Base-by-base conservation (phyloP, 2,888 invertebrate genomes). In the Lucinisca nassula region DNA sequence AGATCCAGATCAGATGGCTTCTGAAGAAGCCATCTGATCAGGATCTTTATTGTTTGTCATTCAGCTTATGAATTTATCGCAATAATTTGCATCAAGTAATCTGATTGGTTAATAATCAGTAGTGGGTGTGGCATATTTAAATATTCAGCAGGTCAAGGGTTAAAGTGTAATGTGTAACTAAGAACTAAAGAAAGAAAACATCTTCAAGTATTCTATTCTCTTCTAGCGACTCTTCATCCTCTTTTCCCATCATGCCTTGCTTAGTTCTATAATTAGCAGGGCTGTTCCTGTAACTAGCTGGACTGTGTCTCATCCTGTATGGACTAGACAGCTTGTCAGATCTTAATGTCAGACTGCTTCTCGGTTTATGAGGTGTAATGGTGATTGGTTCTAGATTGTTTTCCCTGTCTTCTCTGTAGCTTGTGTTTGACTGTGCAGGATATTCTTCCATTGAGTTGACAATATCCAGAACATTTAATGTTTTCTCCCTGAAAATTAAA, bases 131-230 rank as follows among this genome's bases (percentile, higher is more conserved):
- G n/a, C n/a, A n/a, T n/a, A n/a, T n/a, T n/a, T n/a, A n/a, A n/a
- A n/a, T n/a, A n/a, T n/a, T n/a, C n/a, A n/a, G n/a, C n/a, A n/a
- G n/a, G n/a, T n/a, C n/a, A n/a, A n/a, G n/a, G n/a, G n/a, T n/a
- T n/a, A n/a, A n/a, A n/a, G n/a, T n/a, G n/a, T n/a, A n/a, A n/a
- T n/a, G n/a, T n/a, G n/a, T n/a, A n/a, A n/a, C n/a, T 40, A 40
- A 58, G 3, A 6, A 21, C 83, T 74, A 84, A 2, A 90, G 67
- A 75, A 93, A 93, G 82, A 93, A 93, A 76, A 93, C 90, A 35
- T 93, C 93, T 49, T 93, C 93, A 17, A 93, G 81, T 61, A 93
- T 92, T 67, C 89, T 82, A 79, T 86, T 93, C 78, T 93, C 93
- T 75, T 93, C 93, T 30, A 90, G 72, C 0, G 85, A 83, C 49